Percentiles rank a stretch among this genome's conserved stretches.
These are phyloP conservation scores for Lucilia sericata DNA, from an alignment of 1,140 invertebrate species.

Conservation along the genomic window DNA sequence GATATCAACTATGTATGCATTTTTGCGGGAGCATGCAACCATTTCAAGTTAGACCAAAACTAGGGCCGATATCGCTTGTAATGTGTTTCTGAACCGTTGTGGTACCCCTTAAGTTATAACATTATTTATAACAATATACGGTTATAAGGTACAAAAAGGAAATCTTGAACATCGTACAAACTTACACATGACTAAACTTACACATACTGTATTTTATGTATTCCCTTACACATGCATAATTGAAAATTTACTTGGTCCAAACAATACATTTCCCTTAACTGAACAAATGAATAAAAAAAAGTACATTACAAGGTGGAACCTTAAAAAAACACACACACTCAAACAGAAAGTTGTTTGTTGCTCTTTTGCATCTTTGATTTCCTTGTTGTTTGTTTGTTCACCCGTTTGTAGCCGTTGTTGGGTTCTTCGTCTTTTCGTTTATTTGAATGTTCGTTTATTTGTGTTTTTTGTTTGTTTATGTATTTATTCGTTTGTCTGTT, in stretches of 20 bases:
- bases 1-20: too few relatives aligned
- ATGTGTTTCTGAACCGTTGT: too few relatives aligned
- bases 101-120: too few relatives aligned
- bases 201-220: too few relatives aligned
- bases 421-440: background rate
- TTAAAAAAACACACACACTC: background rate
- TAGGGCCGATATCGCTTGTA: too few relatives aligned
- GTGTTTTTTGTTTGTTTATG: background rate
- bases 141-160: too few relatives aligned
- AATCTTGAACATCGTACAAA: too few relatives aligned
- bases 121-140: too few relatives aligned
- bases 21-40: too few relatives aligned
- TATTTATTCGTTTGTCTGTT: conserved; percentile 21
- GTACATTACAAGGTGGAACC: background rate
- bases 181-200: too few relatives aligned
- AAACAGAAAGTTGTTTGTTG: background rate
- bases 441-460: background rate
- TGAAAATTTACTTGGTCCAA: background rate
- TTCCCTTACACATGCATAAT: background rate
- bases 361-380: conserved; percentile 38
- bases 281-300: background rate
- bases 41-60: too few relatives aligned
- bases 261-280: background rate
- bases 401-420: background rate
- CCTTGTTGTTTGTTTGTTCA: conserved; percentile 3